Evolutionary conservation across 2,888 invertebrate genomes (phyloP).

Genomic region (Timema podura): DNA sequence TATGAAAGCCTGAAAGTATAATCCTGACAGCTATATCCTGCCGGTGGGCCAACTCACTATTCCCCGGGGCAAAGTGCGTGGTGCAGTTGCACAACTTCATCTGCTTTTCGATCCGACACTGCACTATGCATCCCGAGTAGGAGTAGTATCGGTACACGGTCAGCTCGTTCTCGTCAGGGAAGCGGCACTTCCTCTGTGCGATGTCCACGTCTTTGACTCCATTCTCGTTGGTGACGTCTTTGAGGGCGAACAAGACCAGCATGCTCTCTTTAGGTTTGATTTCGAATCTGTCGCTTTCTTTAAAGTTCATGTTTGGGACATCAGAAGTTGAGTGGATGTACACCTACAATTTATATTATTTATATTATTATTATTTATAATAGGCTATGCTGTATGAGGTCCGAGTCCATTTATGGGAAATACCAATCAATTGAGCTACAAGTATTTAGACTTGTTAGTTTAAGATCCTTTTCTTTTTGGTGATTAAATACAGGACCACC

Average conservation of each 20-base stretch:
- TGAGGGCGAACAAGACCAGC: constrained; percentile 42
- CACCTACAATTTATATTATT: constrained; percentile 21
- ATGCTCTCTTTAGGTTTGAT: constrained; percentile 30
- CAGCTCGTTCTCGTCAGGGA: constrained; percentile 58
- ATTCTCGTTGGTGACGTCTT: constrained; percentile 65
- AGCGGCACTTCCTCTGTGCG: constrained; percentile 65
- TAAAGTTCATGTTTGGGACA: constrained; percentile 26
- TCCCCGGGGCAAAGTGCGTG: constrained; percentile 3
- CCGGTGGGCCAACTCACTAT: not conserved
- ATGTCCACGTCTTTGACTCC: constrained; percentile 66
- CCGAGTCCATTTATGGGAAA: too few species aligned
- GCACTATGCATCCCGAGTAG: constrained; percentile 67
- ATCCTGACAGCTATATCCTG: too few species aligned
- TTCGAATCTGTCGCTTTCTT: constrained; percentile 26
- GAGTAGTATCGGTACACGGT: constrained; percentile 20
- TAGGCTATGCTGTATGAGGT: not conserved
- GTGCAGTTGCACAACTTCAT: not conserved
- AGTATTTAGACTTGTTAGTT: too few species aligned
- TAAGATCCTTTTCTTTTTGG: too few species aligned
- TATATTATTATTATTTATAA: too few species aligned
- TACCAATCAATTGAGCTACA: too few species aligned
- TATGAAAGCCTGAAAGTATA: too few species aligned
- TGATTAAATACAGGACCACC: too few species aligned
- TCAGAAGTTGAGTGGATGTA: constrained; percentile 25
- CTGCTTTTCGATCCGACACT: constrained; percentile 45